Percentiles rank a stretch among this genome's conserved stretches.
These are phyloP conservation scores for Griposia aprilina DNA, from an alignment of 2,888 invertebrate species.

Conservation along the genomic window DNA sequence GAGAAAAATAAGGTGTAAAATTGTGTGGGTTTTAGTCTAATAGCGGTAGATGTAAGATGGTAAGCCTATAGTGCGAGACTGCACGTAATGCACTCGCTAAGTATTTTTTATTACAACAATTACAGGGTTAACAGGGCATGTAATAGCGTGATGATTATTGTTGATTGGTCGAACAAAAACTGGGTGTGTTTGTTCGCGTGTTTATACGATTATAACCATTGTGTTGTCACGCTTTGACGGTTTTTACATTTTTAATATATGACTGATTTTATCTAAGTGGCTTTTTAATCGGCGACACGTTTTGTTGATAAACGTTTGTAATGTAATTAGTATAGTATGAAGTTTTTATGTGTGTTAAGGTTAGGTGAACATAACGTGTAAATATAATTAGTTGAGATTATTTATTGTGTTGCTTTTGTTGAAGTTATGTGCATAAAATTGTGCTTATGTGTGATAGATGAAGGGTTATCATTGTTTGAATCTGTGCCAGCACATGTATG, in stretches of 20 bases:
- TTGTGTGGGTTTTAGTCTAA: slow-evolving; percentile 6
- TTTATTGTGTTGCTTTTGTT: slow-evolving; percentile 42
- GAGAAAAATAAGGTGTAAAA: slow-evolving; percentile 43
- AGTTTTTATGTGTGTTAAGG: slow-evolving; percentile 64
- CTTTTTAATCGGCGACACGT: slow-evolving; percentile 55
- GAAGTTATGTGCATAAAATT: slow-evolving; percentile 48
- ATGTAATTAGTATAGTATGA: slow-evolving; percentile 49
- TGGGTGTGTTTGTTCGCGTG: slow-evolving; percentile 66
- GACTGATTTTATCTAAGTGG: slow-evolving; percentile 52
- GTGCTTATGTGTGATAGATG: slow-evolving; percentile 35
- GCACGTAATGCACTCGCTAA: slow-evolving; percentile 72
- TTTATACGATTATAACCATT: slow-evolving; percentile 49
- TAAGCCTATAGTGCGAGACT: slow-evolving; percentile 67
- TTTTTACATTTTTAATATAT: slow-evolving; percentile 48
- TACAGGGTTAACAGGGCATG: slow-evolving; percentile 83
- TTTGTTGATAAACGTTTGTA: slow-evolving; percentile 36
- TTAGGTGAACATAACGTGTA: slow-evolving; percentile 40
- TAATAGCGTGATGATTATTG: slow-evolving; percentile 79
- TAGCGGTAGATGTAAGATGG: slow-evolving; percentile 33
- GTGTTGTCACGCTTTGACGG: slow-evolving; percentile 59
- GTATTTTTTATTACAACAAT: slow-evolving; percentile 80
- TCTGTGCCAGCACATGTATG: background rate
- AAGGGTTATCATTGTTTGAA: slow-evolving; percentile 14
- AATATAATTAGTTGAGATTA: slow-evolving; percentile 32
- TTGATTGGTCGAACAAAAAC: slow-evolving; percentile 79